Conservation (phyloP, 2,888 invertebrate genomes). For the Microplitis manilae region DNA sequence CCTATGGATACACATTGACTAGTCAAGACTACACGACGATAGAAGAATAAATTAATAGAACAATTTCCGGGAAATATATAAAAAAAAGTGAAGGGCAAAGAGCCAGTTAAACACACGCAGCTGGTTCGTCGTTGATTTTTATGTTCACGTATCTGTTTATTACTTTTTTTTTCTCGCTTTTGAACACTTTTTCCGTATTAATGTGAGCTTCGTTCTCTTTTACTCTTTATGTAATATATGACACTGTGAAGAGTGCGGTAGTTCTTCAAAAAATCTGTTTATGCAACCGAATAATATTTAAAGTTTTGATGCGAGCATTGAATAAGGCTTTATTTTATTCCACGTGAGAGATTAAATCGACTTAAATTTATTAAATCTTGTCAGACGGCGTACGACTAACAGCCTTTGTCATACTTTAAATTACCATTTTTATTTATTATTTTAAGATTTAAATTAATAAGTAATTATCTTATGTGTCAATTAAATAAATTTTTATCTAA, state of each 20-base stretch:
- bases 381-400: slow-evolving; percentile 47
- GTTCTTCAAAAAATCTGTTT: slow-evolving; percentile 43
- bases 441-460: not conserved
- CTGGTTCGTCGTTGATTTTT: slow-evolving; percentile 9
- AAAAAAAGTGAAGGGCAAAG: slow-evolving; percentile 46
- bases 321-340: slow-evolving; percentile 52
- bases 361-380: slow-evolving; percentile 59
- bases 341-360: slow-evolving; percentile 53
- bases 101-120: slow-evolving; percentile 16
- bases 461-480: not conserved
- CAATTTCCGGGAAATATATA: slow-evolving; percentile 66
- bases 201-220: slow-evolving; percentile 4
- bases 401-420: not conserved
- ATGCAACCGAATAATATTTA: slow-evolving; percentile 51
- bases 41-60: slow-evolving; percentile 59
- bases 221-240: slow-evolving; percentile 26
- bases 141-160: slow-evolving; percentile 38
- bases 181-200: slow-evolving; percentile 8
- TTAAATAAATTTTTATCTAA: not conserved
- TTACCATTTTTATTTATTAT: not conserved
- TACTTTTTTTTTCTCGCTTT: slow-evolving; percentile 19
- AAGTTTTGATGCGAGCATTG: slow-evolving; percentile 29
- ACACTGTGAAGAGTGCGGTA: not conserved
- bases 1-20: not conserved
- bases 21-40: slow-evolving; percentile 15